Base-by-base conservation (phyloP, 35 echinoderm and acorn worm genomes). In the Chiridota heheva region DNA sequence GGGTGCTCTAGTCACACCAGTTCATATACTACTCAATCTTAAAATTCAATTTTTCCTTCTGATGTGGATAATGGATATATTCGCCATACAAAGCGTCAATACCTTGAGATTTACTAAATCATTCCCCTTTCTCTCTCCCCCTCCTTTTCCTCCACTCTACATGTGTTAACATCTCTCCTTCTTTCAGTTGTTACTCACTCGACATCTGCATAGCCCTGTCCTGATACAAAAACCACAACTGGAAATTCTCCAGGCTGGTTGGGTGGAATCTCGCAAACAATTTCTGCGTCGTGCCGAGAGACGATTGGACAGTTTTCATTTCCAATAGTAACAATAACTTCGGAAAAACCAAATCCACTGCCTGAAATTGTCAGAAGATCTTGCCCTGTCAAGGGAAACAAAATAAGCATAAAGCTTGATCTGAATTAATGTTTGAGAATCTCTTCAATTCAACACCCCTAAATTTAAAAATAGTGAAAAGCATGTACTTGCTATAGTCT, bases 121-220 rank as follows among this genome's bases (percentile, higher is more conserved):
- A n/a, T n/a, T n/a, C n/a, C n/a, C n/a, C n/a, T n/a, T n/a, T n/a
- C n/a, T n/a, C n/a, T n/a, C n/a, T n/a, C n/a, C n/a, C n/a, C n/a
- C n/a, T n/a, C n/a, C n/a, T n/a, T n/a, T n/a, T n/a, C 13, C 7
- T 63, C 25, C 60, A 63, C 60, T 30, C 29, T 18, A 7, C 25
- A 18, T 18, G 13, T 10, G 26, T 7, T 7, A 10, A 13, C 13
- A 63, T 63, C 13, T 10, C 13, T 6, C 13, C 7, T 30, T 63
- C 25, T 13, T 13, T 63, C 25, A 63, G 15, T 28, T 36, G 26
- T 29, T 10, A 67, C 88, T 80, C 57, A 91, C 89, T 37, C 72
- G 24, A 42, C 33, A 37, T 85, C 57, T 16, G 89, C 89, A 58
- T 75, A 92, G 7, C 84, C 90, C n/a, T 76, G 49, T 20, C 45